phyloP scores from a whole-genome alignment of 2,113 vertebrate genomes.

The Xiphophorus couchianus region DNA sequence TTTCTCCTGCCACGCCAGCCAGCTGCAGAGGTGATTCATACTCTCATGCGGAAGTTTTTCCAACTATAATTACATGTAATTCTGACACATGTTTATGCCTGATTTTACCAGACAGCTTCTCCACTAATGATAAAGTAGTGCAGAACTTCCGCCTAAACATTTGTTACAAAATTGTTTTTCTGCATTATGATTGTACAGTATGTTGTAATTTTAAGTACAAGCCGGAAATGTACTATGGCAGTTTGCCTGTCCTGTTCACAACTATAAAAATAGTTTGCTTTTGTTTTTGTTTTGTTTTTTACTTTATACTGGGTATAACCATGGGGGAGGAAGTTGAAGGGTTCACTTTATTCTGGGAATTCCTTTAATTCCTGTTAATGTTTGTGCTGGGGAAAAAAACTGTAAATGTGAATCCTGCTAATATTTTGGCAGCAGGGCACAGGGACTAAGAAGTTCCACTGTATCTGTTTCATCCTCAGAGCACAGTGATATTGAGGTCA shows the following conservation, averaged over 20 bases:
- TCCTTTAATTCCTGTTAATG: slow-evolving; percentile 56
- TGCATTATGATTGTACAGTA: slow-evolving; percentile 57
- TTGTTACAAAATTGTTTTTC: slow-evolving; percentile 73
- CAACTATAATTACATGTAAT: slow-evolving; percentile 82
- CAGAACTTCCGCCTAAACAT: slow-evolving; percentile 78
- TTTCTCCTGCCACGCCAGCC: slow-evolving; percentile 67
- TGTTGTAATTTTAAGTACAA: slow-evolving; percentile 65
- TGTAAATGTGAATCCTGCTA: slow-evolving; percentile 38
- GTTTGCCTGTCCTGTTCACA: slow-evolving; percentile 46
- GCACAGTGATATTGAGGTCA: slow-evolving; percentile 81
- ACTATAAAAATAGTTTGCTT: not conserved
- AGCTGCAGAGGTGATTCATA: slow-evolving; percentile 79
- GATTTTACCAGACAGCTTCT: slow-evolving; percentile 74
- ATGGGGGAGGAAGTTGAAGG: slow-evolving; percentile 35
- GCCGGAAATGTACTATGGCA: slow-evolving; percentile 35
- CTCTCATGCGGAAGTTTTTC: slow-evolving; percentile 77
- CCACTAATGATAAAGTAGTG: slow-evolving; percentile 80
- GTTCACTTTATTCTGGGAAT: slow-evolving; percentile 58
- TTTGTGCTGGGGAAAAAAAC: slow-evolving; percentile 1
- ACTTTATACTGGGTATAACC: slow-evolving; percentile 24
- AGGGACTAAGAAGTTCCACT: slow-evolving; percentile 52
- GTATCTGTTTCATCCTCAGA: slow-evolving; percentile 66
- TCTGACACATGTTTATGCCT: slow-evolving; percentile 81
- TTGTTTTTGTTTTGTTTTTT: not conserved
- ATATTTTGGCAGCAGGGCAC: slow-evolving; percentile 40